A percentile compares a stretch with the other conserved stretches of the same genome.
phyloP scores from a whole-genome alignment of 2,113 vertebrate species.

The Oncorhynchus keta region DNA sequence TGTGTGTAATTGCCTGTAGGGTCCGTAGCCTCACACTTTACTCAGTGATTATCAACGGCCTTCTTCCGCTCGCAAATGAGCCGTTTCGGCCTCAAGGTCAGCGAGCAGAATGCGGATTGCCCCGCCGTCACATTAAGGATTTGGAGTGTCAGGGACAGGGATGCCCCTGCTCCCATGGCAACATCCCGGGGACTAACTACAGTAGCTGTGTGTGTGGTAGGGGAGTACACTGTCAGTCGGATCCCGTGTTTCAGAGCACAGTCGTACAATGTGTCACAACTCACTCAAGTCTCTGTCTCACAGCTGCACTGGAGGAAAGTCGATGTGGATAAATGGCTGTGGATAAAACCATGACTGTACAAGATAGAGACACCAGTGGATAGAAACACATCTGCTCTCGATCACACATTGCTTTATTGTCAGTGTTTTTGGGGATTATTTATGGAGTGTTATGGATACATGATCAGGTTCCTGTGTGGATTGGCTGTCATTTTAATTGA shows the following conservation, averaged over 20 bases:
- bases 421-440: constrained; percentile 45
- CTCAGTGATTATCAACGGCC: constrained; percentile 59
- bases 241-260: constrained; percentile 23
- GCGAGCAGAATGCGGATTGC: constrained; percentile 24
- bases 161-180: constrained; percentile 26
- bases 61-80: constrained; percentile 54
- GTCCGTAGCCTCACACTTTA: constrained; percentile 47
- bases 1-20: constrained; percentile 62
- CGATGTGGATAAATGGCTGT: not conserved
- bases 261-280: constrained; percentile 42
- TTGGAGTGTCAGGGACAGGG: constrained; percentile 40
- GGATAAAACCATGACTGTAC: too few species aligned
- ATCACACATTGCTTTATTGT: constrained; percentile 40
- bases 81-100: constrained; percentile 72
- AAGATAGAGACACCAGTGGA: too few species aligned
- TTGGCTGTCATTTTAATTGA: constrained; percentile 67
- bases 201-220: constrained; percentile 40
- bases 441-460: constrained; percentile 44
- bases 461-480: constrained; percentile 30
- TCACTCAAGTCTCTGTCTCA: constrained; percentile 23
- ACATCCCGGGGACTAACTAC: constrained; percentile 35
- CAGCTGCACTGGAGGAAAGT: constrained; percentile 40
- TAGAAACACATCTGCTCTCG: constrained; percentile 29
- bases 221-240: constrained; percentile 45
- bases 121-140: constrained; percentile 31